Evolutionary conservation across 1,140 invertebrate species (phyloP).

Genomic region (Battus philenor): DNA sequence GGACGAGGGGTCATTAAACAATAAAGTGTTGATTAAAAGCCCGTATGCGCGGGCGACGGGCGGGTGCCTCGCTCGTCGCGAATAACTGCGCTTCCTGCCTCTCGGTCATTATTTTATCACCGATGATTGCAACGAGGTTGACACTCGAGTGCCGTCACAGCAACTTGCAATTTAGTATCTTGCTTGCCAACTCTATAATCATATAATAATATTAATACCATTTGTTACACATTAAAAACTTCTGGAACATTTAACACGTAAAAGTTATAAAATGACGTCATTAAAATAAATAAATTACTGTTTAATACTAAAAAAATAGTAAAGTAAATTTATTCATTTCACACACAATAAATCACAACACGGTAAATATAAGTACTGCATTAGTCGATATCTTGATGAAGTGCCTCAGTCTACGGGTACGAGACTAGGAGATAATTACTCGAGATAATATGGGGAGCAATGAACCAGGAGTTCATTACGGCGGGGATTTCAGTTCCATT

Average conservation of each 20-base stretch:
- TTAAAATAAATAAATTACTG: too few relatives aligned
- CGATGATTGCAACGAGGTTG: slow-evolving; percentile 60
- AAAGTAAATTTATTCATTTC: too few relatives aligned
- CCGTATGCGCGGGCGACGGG: slow-evolving; percentile 62
- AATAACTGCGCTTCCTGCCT: slow-evolving; percentile 70
- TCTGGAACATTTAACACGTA: too few relatives aligned
- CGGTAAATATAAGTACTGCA: slow-evolving; percentile 24
- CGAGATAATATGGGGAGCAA: slow-evolving; percentile 52
- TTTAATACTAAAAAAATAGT: too few relatives aligned
- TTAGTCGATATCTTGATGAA: slow-evolving; percentile 39
- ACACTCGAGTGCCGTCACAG: slow-evolving; percentile 24
- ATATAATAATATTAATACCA: slow-evolving; percentile 3
- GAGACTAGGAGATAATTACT: slow-evolving; percentile 54
- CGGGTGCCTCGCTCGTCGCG: slow-evolving; percentile 39
- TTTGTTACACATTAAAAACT: too few relatives aligned
- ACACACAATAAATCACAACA: slow-evolving; percentile 20
- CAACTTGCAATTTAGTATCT: slow-evolving; percentile 13
- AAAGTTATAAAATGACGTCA: too few relatives aligned
- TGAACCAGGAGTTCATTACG: slow-evolving; percentile 51
- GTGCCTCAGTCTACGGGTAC: slow-evolving; percentile 21
- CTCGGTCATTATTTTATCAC: slow-evolving; percentile 68
- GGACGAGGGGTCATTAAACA: slow-evolving; percentile 71
- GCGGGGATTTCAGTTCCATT: slow-evolving; percentile 49
- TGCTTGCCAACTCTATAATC: slow-evolving; percentile 4
- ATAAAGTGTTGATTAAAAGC: slow-evolving; percentile 76